A percentile compares a stretch with the other conserved stretches of the same genome.
Conservation (phyloP, 2,797 vertebrate genomes). For the Lindbergichthys nudifrons region DNA sequence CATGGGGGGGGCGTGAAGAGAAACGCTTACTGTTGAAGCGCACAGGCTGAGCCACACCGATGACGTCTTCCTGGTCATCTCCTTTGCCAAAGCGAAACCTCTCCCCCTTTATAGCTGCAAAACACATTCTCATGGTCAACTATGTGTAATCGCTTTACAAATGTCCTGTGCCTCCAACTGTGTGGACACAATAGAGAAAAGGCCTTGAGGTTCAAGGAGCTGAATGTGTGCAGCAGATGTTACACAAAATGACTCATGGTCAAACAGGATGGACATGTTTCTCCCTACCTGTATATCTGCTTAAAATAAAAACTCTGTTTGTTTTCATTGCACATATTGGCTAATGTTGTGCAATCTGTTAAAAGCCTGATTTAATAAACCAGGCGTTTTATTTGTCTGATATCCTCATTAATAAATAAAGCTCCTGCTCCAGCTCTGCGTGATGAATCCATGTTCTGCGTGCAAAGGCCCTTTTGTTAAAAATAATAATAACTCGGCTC, state of each 20-base stretch:
- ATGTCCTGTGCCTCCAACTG: no score
- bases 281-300: no score
- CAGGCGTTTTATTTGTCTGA: constrained; percentile 7
- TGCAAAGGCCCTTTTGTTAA: background rate
- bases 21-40: constrained; percentile 94
- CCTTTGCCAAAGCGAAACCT: constrained; percentile 82
- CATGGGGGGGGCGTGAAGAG: background rate
- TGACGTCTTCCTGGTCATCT: constrained; percentile 85
- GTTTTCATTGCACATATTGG: background rate
- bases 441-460: background rate
- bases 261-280: background rate
- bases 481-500: background rate
- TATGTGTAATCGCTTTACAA: background rate
- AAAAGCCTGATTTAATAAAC: constrained; percentile 2
- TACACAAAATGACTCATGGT: background rate
- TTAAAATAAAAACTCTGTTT: no score
- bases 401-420: background rate
- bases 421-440: background rate
- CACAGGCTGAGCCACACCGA: constrained; percentile 93
- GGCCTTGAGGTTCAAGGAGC: no score
- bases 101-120: constrained; percentile 83
- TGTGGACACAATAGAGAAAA: no score
- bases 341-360: constrained; percentile 14
- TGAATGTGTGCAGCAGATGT: no score
- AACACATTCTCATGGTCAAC: background rate